Conservation (phyloP, 1,140 invertebrate genomes). For the Camponotus vicinus region DNA sequence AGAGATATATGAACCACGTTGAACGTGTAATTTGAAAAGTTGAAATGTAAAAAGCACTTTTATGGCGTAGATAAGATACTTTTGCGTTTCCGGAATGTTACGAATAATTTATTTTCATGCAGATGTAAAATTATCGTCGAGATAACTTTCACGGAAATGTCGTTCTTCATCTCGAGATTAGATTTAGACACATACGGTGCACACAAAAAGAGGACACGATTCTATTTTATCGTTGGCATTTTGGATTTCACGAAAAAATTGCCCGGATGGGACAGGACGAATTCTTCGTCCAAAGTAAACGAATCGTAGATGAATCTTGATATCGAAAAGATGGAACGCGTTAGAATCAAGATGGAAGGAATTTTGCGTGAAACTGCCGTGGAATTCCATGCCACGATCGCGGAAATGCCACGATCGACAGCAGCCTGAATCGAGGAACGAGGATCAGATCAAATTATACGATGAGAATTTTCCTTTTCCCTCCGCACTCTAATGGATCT, state of each 20-base stretch:
- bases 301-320: not conserved
- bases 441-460: conserved; percentile 28
- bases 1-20: not conserved
- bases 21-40: not conserved
- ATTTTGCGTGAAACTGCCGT: conserved; percentile 7
- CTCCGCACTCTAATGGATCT: conserved; percentile 23
- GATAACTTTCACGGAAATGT: conserved; percentile 4
- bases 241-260: no score
- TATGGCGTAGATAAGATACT: not conserved
- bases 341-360: not conserved
- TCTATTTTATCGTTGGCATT: no score
- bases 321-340: not conserved
- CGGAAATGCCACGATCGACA: conserved; percentile 36
- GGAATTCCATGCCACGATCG: conserved; percentile 9
- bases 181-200: not conserved
- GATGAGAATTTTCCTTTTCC: not conserved
- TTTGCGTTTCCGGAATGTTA: not conserved
- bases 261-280: no score
- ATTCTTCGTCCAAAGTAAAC: not conserved
- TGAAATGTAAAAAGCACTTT: not conserved
- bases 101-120: not conserved
- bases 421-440: not conserved
- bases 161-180: not conserved
- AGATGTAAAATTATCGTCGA: conserved; percentile 8
- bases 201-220: no score